Conservation (phyloP, 2,113 vertebrate genomes). For the Gymnobelideus leadbeateri region DNA sequence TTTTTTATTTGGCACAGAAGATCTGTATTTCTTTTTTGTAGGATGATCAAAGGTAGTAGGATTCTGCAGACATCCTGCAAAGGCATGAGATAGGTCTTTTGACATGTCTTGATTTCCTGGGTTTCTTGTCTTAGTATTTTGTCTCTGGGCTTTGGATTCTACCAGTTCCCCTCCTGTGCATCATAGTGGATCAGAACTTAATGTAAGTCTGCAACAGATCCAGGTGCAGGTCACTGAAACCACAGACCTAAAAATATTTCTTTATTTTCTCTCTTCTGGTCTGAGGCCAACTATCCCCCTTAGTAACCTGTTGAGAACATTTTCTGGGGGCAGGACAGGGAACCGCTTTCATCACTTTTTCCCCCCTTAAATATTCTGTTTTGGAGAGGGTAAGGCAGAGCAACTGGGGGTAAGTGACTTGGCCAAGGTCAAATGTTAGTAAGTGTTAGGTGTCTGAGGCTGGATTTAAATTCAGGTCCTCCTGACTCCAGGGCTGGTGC, state of each 20-base stretch:
- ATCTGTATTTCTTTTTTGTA: background rate
- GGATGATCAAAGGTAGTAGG: background rate
- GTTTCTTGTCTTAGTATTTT: background rate
- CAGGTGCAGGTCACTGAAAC: background rate
- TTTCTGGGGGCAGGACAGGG: background rate
- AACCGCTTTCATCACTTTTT: background rate
- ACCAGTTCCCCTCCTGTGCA: too few species aligned
- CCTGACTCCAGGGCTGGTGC: too few species aligned
- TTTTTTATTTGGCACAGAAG: background rate
- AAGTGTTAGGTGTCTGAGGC: too few species aligned
- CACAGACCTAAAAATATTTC: rapidly evolving
- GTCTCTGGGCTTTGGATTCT: background rate
- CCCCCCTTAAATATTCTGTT: too few species aligned
- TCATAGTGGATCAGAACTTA: background rate
- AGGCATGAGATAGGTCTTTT: background rate
- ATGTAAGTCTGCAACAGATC: too few species aligned
- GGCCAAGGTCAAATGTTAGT: too few species aligned
- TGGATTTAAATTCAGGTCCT: too few species aligned
- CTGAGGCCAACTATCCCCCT: background rate
- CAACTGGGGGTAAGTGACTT: too few species aligned
- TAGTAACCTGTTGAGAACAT: background rate
- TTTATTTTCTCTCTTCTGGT: rapidly evolving
- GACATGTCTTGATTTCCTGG: background rate
- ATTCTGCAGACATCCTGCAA: too few species aligned
- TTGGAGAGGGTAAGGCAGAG: too few species aligned